Evolutionary conservation across 1,140 invertebrate genomes (phyloP), one percentile per base, ranked within the genome.

Genomic region (Lepidurus packardi): DNA sequence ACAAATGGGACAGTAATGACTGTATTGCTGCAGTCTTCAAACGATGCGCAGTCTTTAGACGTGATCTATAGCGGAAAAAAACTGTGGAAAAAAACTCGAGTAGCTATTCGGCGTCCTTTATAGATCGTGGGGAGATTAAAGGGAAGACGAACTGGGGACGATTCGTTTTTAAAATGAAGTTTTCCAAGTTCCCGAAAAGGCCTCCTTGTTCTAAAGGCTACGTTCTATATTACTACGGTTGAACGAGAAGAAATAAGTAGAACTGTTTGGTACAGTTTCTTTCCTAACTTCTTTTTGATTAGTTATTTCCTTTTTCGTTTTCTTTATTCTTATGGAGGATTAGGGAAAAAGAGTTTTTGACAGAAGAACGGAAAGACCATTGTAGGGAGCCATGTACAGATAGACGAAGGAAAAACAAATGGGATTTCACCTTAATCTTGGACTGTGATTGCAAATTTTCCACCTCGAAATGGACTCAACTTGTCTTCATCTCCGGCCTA

Each of bases 361-460:
- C 16, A 0, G n/a, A 16, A 21, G 21, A 16, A 7, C 2, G 53
- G 13, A 65, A 65, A 65, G 13, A 65, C 21, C 16, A 47, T 11
- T n/a, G 53, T 21, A n/a, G 53, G 16, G 16, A 65, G 53, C 8
- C 8, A 65, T 65, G 21, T 13, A 7, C 4, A 65, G 1, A 65
- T 65, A 9, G 16, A 65, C 21, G 53, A 65, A 65, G 53, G 21
- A 21, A n/a, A 7, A 65, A 21, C 8, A n/a, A 34, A 34, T 34
- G 53, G 53, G 53, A 65, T 65, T 65, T 1, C 21, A n/a, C 53
- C 5, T 65, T 9, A 65, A 65, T 65, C 53, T 65, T 13, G 9
- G 53, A 13, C 53, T 21, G 53, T 65, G 53, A 65, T 65, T 9
- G 53, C 53, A 65, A 65, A 65, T 65, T 65, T 65, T 65, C 53